Base-by-base conservation (phyloP, 2,113 vertebrate genomes). In the Ornithorhynchus anatinus region DNA sequence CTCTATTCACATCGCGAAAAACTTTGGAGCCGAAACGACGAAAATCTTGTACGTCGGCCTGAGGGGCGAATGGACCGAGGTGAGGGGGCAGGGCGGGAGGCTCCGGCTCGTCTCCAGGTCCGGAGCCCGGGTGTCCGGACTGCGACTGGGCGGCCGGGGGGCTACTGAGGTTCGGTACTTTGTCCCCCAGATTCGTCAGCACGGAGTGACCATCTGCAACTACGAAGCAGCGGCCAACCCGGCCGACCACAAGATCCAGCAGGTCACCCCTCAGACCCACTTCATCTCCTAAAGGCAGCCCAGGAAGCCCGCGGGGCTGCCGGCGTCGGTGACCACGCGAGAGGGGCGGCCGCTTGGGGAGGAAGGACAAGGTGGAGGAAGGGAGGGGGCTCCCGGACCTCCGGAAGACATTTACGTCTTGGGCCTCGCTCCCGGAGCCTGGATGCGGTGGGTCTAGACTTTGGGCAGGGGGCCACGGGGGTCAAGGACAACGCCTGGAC, bases 181-280 rank as follows among this genome's bases (percentile, higher is more conserved):
- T 72, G 51, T 22, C n/a, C 39, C 62, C 4, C 69, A 99, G 98
- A 93, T 96, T 79, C 90, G 95, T 77, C 95, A 96, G 64, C 97
- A 99, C 10, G 94, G 98, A 65, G 96, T 99, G 81, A 98, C 96
- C 10, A 96, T 99, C 93, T 99, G 98, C 86, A 99, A 93, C 88
- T 99, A 99, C 2, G 98, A 99, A 83, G 94, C 96, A 0, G 65
- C 96, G 0, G 97, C 98, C 3, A 99, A 98, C 84, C 98, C 97
- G 2, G 94, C 96, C 2, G 98, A 99, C 85, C 98, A 99, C 90
- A 95, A 91, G 84, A 25, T 96, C 80, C 92, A 96, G 60, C 95
- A 92, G 23, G 87, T 96, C 75, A 94, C 95, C 25, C 96, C 96
- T 0, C 95, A 96, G 81, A 96, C 96, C 25, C 96, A 97, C 77